Evolutionary conservation across 2,113 vertebrate species (phyloP), one percentile per base, ranked within the genome.

Genomic region (Lutjanus erythropterus): DNA sequence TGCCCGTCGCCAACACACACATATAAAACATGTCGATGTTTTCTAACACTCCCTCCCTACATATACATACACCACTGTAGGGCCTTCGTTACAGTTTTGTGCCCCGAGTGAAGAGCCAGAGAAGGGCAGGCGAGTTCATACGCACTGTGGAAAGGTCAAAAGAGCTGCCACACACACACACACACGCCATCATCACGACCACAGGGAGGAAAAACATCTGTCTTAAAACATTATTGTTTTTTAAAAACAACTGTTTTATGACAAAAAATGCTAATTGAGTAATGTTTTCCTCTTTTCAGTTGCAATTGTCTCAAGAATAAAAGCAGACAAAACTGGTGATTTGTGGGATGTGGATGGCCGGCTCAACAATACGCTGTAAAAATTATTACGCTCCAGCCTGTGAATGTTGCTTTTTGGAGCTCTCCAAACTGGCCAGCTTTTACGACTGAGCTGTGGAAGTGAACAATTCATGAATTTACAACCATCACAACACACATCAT

Each of bases 1-100:
- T 87, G 87, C 86, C 88, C 88, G 89, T 85, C 62, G 84, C 69
- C 66, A 77, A 52, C 37, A 29, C 58, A 66, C 69, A 62, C 14
- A 21, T 39, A 67, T 68, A 55, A 75, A 82, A 70, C 64, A 68
- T 27, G 47, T 5, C 8, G 50, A 56, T 41, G 58, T 53, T 53
- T 68, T 56, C 44, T 23, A 56, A 66, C 10, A 11, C 50, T 65
- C 15, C 39, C 35, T 69, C 68, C 68, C 56, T 27, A 23, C 75
- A 83, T 42, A 79, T 42, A 53, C 76, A 52, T 46, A 53, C 76
- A 66, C 64, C 27, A 49, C 55, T 62, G 44, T 9, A 19, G 41
- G 52, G 18, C 61, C 61, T 60, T 58, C 37, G 53, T 72, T 46
- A 12, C 9, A 27, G n/a, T 23, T 68, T 41, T 50, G 7, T 50